Base-by-base conservation (phyloP, 2,797 vertebrate species). In the Mycteria americana region DNA sequence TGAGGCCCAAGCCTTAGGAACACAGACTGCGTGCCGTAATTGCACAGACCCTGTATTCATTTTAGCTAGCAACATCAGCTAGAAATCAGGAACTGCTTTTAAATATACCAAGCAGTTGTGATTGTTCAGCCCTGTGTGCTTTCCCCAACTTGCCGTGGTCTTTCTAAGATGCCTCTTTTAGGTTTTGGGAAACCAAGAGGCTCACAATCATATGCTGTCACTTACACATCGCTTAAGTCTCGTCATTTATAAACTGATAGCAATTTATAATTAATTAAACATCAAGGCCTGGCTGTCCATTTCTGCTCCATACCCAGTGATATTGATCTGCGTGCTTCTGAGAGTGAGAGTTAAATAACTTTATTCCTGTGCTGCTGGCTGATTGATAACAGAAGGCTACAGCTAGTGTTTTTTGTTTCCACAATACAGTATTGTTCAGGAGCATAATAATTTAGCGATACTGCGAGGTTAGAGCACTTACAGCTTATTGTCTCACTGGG, bases 381-480 rank as follows among this genome's bases (percentile, higher is more conserved):
- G 97, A 97, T 96, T 86, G 96, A 93, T 97, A 90, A 75, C 73
- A 92, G 96, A 90, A 93, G 93, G 95, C 74, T 56, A 35, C 5
- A 16, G 79, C 50, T 15, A 82, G 92, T 13, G 35, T 28, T 87
- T 93, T 95, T 92, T 93, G 85, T 96, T 96, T 96, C 93, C 94
- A 93, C 93, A 97, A 97, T 84, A 85, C 93, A 84, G 89, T 87
- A 95, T 96, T 97, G 96, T 97, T 92, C 90, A 59, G 91, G 88
- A 96, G 87, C 93, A 95, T 93, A 94, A 97, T 91, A 95, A 97
- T 94, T 93, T 77, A 97, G 96, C 1, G 79, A 96, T 94, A 86
- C 68, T 27, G 37, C 0, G 9, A 91, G 85, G 95, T 95, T 94
- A 97, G 95, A 96, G 88, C 93, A 89, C 93, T 94, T 78, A 85